Percentiles rank a stretch among this genome's conserved stretches.
phyloP scores from a whole-genome alignment of 30 jellyfish, hydroid and myxozoan species.

The Mastigias papua region DNA sequence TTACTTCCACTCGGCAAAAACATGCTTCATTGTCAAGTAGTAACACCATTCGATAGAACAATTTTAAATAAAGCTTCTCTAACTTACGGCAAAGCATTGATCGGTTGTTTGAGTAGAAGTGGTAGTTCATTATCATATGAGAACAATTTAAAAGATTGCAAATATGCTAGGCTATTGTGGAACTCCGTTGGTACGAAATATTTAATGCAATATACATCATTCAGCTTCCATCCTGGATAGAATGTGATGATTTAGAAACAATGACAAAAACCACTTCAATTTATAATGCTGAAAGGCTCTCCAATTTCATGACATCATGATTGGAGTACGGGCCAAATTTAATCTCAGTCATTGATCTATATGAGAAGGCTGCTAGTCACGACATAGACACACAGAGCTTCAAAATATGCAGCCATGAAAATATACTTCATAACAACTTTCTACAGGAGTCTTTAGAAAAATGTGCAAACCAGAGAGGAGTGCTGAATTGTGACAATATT shows the following conservation, averaged over 20 bases:
- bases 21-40: no score
- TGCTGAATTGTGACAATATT: no score
- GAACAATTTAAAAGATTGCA: conserved; percentile 29
- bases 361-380: no score
- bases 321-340: conserved; percentile 6
- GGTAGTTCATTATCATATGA: conserved; percentile 35
- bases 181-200: conserved; percentile 1
- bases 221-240: conserved; percentile 41
- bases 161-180: conserved; percentile 30
- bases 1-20: no score
- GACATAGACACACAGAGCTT: no score
- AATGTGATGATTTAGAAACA: conserved; percentile 46
- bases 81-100: no score
- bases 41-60: no score
- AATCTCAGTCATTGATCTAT: neutral
- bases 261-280: conserved; percentile 26
- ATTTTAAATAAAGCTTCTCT: no score
- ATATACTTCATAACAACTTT: no score
- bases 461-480: neutral
- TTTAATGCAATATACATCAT: neutral
- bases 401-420: no score
- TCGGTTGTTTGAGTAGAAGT: conserved; percentile 1
- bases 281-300: conserved; percentile 42
- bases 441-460: no score
- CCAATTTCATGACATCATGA: conserved; percentile 41